Evolutionary conservation across 2,797 vertebrate species (phyloP).

Genomic region (Valencia hispanica): DNA sequence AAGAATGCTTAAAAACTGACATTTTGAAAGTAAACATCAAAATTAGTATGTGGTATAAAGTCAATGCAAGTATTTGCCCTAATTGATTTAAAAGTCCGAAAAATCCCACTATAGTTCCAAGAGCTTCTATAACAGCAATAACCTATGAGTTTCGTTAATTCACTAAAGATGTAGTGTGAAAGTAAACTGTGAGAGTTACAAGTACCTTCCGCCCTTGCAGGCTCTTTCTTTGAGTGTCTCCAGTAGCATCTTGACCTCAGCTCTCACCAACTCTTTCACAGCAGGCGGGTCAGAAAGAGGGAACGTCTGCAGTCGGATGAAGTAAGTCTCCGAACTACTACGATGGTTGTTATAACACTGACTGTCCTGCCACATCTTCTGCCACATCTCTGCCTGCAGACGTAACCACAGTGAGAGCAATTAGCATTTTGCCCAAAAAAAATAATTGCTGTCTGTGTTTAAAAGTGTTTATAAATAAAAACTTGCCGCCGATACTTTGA

Average conservation of each 20-base stretch:
- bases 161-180: background rate
- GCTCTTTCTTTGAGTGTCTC: conserved; percentile 58
- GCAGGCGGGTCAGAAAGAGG: conserved; percentile 66
- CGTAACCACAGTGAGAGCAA: background rate
- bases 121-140: background rate
- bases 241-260: conserved; percentile 69
- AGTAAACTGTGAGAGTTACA: conserved; percentile 14
- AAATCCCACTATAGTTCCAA: background rate
- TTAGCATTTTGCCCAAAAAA: background rate
- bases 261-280: conserved; percentile 71
- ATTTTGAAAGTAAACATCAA: background rate
- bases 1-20: background rate
- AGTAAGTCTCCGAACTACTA: conserved; percentile 19
- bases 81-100: background rate
- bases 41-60: background rate
- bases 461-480: no score
- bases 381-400: conserved; percentile 63
- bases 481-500: no score
- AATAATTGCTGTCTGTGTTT: no score
- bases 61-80: background rate
- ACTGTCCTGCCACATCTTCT: conserved; percentile 49
- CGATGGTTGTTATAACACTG: conserved; percentile 11
- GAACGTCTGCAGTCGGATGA: background rate
- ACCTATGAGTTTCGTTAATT: background rate
- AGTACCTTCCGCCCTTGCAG: conserved; percentile 48